Evolutionary conservation across 2,113 vertebrate genomes (phyloP).

Genomic region (Hydrochoerus hydrochaeris): DNA sequence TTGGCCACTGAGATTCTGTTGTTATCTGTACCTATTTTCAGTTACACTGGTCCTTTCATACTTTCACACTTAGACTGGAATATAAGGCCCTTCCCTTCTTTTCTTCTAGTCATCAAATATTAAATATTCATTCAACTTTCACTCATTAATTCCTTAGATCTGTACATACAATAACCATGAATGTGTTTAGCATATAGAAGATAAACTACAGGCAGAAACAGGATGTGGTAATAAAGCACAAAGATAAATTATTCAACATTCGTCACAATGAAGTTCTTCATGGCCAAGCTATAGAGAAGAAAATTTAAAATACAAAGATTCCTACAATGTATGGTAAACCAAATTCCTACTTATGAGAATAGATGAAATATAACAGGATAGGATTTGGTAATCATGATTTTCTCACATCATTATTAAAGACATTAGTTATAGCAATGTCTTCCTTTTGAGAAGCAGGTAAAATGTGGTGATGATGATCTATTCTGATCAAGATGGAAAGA

Average conservation of each 20-base stretch:
- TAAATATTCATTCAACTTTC: not conserved
- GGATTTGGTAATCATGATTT: not conserved
- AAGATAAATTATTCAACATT: not conserved
- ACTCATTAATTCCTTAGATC: not conserved
- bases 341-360: not conserved
- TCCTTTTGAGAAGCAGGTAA: not conserved
- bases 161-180: not conserved
- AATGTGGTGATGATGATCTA: not conserved
- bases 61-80: not conserved
- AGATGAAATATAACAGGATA: not conserved
- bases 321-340: not conserved
- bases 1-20: not conserved
- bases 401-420: not conserved
- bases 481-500: not conserved
- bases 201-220: not conserved
- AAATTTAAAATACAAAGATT: constrained; percentile 2
- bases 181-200: not conserved
- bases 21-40: not conserved
- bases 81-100: not conserved
- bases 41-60: not conserved
- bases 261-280: not conserved
- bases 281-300: not conserved
- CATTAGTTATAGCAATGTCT: not conserved
- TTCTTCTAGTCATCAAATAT: not conserved
- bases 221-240: not conserved